These are phyloP conservation scores for Brachionus manjavacas DNA, from an alignment of 1,140 invertebrate species.

Conservation along the genomic window DNA sequence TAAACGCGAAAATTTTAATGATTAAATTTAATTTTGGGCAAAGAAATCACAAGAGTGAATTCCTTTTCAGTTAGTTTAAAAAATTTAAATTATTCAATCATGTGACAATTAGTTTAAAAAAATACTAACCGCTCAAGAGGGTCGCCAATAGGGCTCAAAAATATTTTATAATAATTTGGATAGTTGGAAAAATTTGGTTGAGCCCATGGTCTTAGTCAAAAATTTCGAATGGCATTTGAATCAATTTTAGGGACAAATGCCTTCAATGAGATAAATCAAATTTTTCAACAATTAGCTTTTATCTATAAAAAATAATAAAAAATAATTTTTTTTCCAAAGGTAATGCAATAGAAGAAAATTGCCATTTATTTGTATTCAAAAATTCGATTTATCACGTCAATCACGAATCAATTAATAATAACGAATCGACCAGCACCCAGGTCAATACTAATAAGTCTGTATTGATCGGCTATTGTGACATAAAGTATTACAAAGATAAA, in stretches of 20 bases:
- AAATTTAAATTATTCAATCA: background rate
- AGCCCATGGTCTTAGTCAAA: background rate
- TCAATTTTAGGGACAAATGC: background rate
- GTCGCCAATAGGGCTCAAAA: background rate
- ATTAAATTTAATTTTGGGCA: background rate
- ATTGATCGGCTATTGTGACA: background rate
- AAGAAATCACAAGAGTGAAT: background rate
- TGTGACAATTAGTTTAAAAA: background rate
- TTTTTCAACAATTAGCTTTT: background rate
- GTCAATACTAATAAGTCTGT: background rate
- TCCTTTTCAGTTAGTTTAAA: background rate
- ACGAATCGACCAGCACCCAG: background rate
- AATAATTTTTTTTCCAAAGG: background rate
- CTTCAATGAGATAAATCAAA: background rate
- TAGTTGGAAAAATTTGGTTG: too few relatives aligned
- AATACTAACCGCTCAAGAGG: background rate
- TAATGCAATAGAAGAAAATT: conserved; percentile 36
- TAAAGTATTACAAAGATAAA: conserved; percentile 27
- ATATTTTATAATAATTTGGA: background rate
- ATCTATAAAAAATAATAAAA: background rate
- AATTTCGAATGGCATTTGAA: background rate
- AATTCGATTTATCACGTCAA: background rate
- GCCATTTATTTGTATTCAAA: conserved; percentile 25
- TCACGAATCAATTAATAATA: background rate
- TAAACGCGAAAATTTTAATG: background rate